Conservation (phyloP, 2,113 vertebrate species). For the Coturnix japonica region DNA sequence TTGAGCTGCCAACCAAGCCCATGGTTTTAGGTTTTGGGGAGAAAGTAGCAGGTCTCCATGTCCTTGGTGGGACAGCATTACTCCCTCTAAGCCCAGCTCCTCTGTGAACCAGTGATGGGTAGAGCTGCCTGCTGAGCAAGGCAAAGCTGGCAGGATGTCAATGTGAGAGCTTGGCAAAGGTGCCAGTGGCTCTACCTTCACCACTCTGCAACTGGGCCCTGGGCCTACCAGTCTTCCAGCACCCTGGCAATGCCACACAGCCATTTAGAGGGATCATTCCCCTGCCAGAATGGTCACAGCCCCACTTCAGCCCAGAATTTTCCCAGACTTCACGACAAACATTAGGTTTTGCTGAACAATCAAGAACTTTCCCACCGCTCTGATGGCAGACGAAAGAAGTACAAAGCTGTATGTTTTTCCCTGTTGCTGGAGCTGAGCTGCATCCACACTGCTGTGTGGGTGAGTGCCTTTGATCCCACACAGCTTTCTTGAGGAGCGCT, state of each 20-base stretch:
- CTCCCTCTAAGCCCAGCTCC: not conserved
- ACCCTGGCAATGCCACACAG: not conserved
- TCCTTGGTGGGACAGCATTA: not conserved
- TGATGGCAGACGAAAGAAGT: not conserved
- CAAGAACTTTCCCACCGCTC: not conserved
- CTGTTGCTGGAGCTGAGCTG: not conserved
- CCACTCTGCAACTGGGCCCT: not conserved
- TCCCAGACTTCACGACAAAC: rapidly evolving
- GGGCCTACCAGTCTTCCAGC: not conserved
- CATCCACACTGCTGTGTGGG: constrained; percentile 25
- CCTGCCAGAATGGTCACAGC: not conserved
- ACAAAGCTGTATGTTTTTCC: not conserved
- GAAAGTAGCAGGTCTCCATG: not conserved
- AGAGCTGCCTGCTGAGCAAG: constrained; percentile 37
- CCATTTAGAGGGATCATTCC: not conserved
- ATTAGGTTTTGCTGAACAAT: not conserved
- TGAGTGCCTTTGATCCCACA: not conserved
- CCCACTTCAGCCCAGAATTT: not conserved
- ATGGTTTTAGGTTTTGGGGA: not conserved
- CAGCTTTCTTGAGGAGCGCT: constrained; percentile 8
- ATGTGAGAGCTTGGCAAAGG: not conserved
- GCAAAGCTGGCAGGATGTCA: constrained; percentile 17
- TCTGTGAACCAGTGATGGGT: not conserved
- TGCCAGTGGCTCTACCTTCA: not conserved
- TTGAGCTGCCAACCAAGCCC: not conserved